phyloP scores from a whole-genome alignment of 2,888 invertebrate genomes.

The Marasmarcha lunaedactyla region DNA sequence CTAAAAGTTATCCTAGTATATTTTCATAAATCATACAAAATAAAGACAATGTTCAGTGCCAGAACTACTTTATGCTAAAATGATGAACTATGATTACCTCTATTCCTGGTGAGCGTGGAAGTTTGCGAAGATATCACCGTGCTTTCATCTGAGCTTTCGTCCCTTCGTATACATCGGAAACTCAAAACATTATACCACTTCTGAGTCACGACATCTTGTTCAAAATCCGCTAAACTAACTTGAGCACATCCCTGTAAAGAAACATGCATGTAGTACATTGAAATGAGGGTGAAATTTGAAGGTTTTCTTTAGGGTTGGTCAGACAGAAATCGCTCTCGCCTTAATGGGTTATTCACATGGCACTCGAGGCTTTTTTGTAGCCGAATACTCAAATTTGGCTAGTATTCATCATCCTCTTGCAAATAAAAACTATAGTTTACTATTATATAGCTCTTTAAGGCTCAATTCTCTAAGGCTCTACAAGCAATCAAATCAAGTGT shows the following conservation, averaged over 20 bases:
- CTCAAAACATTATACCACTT: constrained; percentile 97
- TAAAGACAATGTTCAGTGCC: too few species aligned
- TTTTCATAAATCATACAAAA: too few species aligned
- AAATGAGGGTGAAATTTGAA: neutral
- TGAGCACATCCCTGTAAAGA: constrained; percentile 88
- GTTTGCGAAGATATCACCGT: constrained; percentile 97
- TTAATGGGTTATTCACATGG: constrained; percentile 42
- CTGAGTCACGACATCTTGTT: constrained; percentile 80
- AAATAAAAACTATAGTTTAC: too few species aligned
- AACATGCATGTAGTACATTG: constrained; percentile 12
- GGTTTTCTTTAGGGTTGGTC: neutral
- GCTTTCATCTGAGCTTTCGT: constrained; percentile 96
- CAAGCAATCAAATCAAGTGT: too few species aligned
- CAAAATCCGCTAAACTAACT: constrained; percentile 95
- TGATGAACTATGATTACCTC: too few species aligned
- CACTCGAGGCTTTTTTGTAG: constrained; percentile 52
- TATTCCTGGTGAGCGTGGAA: constrained; percentile 93
- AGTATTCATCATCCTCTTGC: constrained; percentile 46
- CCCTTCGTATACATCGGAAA: constrained; percentile 69
- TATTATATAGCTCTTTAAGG: too few species aligned
- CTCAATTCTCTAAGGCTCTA: too few species aligned
- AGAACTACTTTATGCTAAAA: too few species aligned
- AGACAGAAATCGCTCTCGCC: constrained; percentile 59
- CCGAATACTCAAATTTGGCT: constrained; percentile 70
- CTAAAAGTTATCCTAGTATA: too few species aligned